phyloP scores from a whole-genome alignment of 2,797 vertebrate species.

The Macropus fuliginosus region DNA sequence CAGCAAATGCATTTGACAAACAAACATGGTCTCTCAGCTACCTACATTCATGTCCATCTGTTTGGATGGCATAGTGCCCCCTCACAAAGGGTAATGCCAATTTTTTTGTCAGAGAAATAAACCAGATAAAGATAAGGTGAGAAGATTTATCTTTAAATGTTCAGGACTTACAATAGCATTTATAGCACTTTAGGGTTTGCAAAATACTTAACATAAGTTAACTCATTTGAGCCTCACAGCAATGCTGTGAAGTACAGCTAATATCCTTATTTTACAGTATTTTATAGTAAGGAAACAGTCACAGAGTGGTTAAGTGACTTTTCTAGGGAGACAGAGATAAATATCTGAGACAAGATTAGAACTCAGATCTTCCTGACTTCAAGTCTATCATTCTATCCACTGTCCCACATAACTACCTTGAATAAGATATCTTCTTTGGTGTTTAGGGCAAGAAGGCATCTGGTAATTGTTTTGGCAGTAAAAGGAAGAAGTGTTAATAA shows the following conservation, averaged over 20 bases:
- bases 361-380: background rate
- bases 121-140: slow-evolving; percentile 52
- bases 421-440: background rate
- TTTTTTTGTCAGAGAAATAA: slow-evolving; percentile 63
- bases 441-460: background rate
- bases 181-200: background rate
- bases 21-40: slow-evolving; percentile 79
- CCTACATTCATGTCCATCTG: slow-evolving; percentile 82
- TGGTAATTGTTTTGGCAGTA: background rate
- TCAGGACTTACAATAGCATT: background rate
- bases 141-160: slow-evolving; percentile 31
- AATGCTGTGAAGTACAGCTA: background rate
- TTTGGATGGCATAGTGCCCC: slow-evolving; percentile 75
- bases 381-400: background rate
- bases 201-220: background rate
- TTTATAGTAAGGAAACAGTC: background rate
- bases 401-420: background rate
- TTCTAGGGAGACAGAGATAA: background rate
- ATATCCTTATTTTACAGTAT: background rate
- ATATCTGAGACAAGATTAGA: background rate
- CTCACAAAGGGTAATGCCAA: slow-evolving; percentile 65
- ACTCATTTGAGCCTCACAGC: background rate
- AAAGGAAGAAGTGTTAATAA: background rate
- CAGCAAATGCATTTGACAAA: slow-evolving; percentile 78
- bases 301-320: background rate